These are phyloP conservation scores for Neodiprion lecontei DNA, from an alignment of 1,140 invertebrate species.

Conservation along the genomic window DNA sequence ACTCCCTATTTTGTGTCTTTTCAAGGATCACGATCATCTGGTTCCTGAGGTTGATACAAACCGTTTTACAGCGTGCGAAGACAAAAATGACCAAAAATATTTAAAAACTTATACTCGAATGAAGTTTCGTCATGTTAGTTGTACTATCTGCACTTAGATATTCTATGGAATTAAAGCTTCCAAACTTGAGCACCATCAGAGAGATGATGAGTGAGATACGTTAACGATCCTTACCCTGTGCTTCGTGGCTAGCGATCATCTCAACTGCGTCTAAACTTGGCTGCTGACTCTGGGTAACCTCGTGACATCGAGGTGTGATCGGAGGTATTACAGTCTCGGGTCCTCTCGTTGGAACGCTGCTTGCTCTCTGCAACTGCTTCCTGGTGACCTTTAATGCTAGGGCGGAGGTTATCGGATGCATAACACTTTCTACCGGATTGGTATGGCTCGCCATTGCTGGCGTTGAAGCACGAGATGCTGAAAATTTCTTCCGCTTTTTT, in stretches of 20 bases:
- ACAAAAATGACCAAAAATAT: too few relatives aligned
- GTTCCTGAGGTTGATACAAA: too few relatives aligned
- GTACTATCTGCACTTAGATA: too few relatives aligned
- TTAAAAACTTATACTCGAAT: background rate
- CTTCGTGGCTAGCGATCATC: conserved; percentile 45
- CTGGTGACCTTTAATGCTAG: conserved; percentile 41
- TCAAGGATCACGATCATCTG: too few relatives aligned
- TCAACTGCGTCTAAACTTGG: conserved; percentile 58
- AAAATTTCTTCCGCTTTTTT: conserved; percentile 81
- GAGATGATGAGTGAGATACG: background rate
- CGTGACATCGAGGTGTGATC: conserved; percentile 51
- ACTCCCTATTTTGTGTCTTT: too few relatives aligned
- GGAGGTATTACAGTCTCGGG: conserved; percentile 55
- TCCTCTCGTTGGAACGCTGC: conserved; percentile 66
- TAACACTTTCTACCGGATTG: conserved; percentile 45
- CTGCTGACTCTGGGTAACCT: conserved; percentile 63
- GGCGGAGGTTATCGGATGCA: conserved; percentile 36
- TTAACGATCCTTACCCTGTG: conserved; percentile 41
- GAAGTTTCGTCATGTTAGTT: too few relatives aligned
- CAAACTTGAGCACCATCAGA: too few relatives aligned
- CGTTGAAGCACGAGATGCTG: conserved; percentile 73
- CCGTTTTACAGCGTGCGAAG: too few relatives aligned
- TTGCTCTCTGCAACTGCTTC: conserved; percentile 65
- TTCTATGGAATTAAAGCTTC: too few relatives aligned
- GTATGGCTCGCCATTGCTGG: conserved; percentile 61